Evolutionary conservation across 2,888 invertebrate species (phyloP).

Genomic region (Onchidella celtica): DNA sequence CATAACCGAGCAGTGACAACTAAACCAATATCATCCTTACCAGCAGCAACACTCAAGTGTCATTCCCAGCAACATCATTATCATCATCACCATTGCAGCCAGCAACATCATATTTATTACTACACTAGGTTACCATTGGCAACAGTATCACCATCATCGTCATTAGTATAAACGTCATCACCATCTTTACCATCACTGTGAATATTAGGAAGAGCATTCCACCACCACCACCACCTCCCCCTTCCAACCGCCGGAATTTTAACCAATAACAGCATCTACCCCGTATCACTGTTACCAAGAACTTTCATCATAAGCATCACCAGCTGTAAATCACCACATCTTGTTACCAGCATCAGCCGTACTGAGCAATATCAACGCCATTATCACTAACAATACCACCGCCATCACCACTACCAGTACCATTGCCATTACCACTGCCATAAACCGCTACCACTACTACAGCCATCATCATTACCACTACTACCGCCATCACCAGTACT

Average conservation of each 20-base stretch:
- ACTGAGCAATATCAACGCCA: too few species aligned
- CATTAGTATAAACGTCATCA: not conserved
- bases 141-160: not conserved
- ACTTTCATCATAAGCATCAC: too few species aligned
- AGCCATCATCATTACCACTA: too few species aligned
- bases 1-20: not conserved
- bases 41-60: not conserved
- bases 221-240: too few species aligned
- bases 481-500: slow-evolving; percentile 15
- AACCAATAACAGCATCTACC: too few species aligned
- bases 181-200: not conserved
- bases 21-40: not conserved
- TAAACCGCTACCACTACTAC: slow-evolving; percentile 29
- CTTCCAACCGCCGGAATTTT: too few species aligned
- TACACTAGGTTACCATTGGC: not conserved
- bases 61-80: not conserved
- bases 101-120: not conserved
- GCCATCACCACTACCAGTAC: slow-evolving; percentile 15
- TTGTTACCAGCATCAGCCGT: too few species aligned
- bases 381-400: too few species aligned
- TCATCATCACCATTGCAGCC: not conserved
- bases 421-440: slow-evolving; percentile 19
- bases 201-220: not conserved
- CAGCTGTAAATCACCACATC: too few species aligned
- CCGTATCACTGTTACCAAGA: too few species aligned